Percentiles rank a stretch among this genome's conserved stretches.
Evolutionary conservation across 2,888 invertebrate species (phyloP).

Genomic region (Automeris io): DNA sequence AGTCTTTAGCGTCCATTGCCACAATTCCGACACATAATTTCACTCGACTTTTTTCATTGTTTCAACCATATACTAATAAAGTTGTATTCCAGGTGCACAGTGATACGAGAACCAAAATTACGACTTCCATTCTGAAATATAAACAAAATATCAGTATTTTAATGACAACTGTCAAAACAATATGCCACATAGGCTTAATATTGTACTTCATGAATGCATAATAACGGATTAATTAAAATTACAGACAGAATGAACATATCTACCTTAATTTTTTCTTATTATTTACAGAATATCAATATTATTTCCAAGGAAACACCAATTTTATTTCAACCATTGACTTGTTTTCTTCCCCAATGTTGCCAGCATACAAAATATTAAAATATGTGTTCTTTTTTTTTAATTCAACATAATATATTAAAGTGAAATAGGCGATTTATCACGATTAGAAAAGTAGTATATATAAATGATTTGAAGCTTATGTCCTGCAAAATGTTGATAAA

Average conservation of each 20-base stretch:
- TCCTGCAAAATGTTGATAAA: too few species aligned
- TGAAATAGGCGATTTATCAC: too few species aligned
- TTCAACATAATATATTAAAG: too few species aligned
- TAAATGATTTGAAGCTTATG: too few species aligned
- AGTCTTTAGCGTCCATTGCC: conserved; percentile 71
- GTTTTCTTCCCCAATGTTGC: conserved; percentile 47
- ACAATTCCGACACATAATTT: conserved; percentile 36
- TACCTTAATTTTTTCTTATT: conserved; percentile 38
- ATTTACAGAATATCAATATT: conserved; percentile 58
- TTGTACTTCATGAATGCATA: not conserved
- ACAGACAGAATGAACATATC: conserved; percentile 11
- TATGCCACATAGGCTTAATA: conserved; percentile 56
- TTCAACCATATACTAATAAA: conserved; percentile 20
- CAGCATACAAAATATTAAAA: conserved; percentile 10
- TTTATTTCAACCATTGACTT: conserved; percentile 58
- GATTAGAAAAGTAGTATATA: too few species aligned
- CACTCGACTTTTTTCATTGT: conserved; percentile 49
- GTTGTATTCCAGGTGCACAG: conserved; percentile 20
- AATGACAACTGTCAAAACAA: conserved; percentile 73
- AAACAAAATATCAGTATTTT: conserved; percentile 62
- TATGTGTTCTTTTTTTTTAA: not conserved
- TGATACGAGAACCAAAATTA: conserved; percentile 26
- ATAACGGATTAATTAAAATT: not conserved
- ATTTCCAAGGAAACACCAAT: conserved; percentile 75
- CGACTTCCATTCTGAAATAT: conserved; percentile 63